Evolutionary conservation across 2,888 invertebrate genomes (phyloP).

Genomic region (Imbricaverruca yamaguchii): DNA sequence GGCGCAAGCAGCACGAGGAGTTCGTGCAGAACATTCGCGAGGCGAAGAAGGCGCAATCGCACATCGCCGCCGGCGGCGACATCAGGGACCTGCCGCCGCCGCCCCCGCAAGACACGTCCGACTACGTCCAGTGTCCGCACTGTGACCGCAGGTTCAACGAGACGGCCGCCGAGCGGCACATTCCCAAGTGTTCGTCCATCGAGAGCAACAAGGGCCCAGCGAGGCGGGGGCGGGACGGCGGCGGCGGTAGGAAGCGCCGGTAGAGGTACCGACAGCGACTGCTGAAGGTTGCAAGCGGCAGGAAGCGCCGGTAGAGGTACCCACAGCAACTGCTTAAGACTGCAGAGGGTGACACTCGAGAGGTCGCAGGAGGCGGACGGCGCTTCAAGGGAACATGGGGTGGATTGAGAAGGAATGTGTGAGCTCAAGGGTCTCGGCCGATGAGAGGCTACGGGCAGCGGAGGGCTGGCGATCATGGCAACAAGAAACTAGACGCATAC

Average conservation of each 20-base stretch:
- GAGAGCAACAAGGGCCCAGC: conserved; percentile 58
- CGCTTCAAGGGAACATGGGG: not conserved
- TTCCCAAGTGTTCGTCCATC: conserved; percentile 81
- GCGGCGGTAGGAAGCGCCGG: not conserved
- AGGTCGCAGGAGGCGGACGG: not conserved
- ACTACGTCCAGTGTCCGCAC: conserved; percentile 84
- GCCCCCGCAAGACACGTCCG: conserved; percentile 78
- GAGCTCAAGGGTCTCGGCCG: no score
- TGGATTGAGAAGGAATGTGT: not conserved
- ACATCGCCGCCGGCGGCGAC: conserved; percentile 58
- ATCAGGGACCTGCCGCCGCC: conserved; percentile 74
- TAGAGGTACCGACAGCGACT: not conserved
- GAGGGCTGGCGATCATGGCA: no score
- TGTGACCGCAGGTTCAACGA: conserved; percentile 72
- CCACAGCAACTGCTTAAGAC: no score
- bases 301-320: no score
- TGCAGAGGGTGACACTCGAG: no score
- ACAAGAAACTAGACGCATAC: no score
- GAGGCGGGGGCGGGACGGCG: not conserved
- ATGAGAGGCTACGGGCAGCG: no score
- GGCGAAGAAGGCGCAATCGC: conserved; percentile 10
- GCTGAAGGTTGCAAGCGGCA: no score
- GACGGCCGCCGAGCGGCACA: conserved; percentile 77
- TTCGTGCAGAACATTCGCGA: conserved; percentile 3
- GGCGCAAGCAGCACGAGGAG: conserved; percentile 12